Evolutionary conservation across 2,888 invertebrate genomes (phyloP), one percentile per base, ranked within the genome.

Genomic region (Drosophila ezoana): DNA sequence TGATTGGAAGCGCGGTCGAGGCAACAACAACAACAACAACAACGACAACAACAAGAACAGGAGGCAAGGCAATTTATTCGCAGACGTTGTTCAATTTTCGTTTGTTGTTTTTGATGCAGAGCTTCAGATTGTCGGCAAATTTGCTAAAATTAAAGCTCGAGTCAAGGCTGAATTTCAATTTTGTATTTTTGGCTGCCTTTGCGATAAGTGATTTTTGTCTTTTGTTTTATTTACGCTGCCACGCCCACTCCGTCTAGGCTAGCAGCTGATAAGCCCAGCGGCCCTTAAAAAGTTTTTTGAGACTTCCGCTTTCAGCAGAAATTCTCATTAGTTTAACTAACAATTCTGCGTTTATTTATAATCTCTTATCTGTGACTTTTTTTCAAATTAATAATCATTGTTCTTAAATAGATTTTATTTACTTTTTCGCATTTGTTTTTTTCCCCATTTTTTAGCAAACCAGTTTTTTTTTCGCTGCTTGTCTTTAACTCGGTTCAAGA

Each of bases 61-160:
- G 52, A 56, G 8, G 35, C 76, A 62, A 20, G 44, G 48, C 57
- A 72, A 69, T 73, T 73, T 64, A 62, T 73, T 54, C 53, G 54
- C 77, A 76, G 63, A 62, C 61, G 28, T 61, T 71, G 72, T 73
- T 67, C 65, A 62, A 62, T 72, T 76, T 18, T 18, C 60, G 57
- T 66, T 69, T 64, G 59, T 80, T 54, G 61, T 73, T 73, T 53
- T 54, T 54, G 56, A 49, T 38, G 35, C 51, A 6, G 5, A 48
- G 49, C 69, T 69, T 37, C 64, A 69, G 69, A 75, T 87, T 87
- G 81, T 67, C 60, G 56, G 72, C 74, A 85, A 85, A 87, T 85
- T 87, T 85, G 77, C 65, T 71, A 63, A 76, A 73, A 73, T 71
- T 77, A 68, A 79, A 73, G 62, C 61, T 54, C 63, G 37, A 79